phyloP scores from a whole-genome alignment of 2,888 invertebrate genomes.

The Homarus gammarus region DNA sequence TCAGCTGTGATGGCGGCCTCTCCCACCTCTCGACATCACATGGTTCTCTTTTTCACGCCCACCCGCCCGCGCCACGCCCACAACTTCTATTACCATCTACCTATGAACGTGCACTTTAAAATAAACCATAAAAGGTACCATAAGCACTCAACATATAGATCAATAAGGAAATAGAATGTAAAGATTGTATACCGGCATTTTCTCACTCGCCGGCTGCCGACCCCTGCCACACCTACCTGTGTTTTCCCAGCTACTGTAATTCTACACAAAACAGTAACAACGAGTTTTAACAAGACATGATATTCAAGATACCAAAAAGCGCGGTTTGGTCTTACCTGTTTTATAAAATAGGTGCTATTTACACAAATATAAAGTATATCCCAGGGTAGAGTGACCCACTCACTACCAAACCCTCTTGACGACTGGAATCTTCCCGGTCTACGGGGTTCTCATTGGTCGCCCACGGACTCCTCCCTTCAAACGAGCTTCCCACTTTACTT shows the following conservation, averaged over 20 bases:
- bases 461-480: slow-evolving; percentile 58
- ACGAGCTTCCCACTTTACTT: slow-evolving; percentile 21
- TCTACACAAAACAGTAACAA: not conserved
- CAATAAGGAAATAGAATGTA: too few relatives aligned
- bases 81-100: not conserved
- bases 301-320: not conserved
- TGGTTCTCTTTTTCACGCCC: not conserved
- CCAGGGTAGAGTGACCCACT: slow-evolving; percentile 64
- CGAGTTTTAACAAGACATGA: too few relatives aligned
- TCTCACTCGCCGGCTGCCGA: slow-evolving; percentile 30
- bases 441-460: slow-evolving; percentile 62
- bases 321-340: slow-evolving; percentile 49
- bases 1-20: slow-evolving; percentile 4
- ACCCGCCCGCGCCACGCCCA: not conserved
- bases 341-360: slow-evolving; percentile 73
- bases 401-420: slow-evolving; percentile 69
- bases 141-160: too few relatives aligned
- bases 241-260: not conserved
- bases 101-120: not conserved
- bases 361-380: slow-evolving; percentile 66
- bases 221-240: slow-evolving; percentile 52
- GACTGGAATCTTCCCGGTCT: slow-evolving; percentile 57
- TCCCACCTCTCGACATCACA: not conserved
- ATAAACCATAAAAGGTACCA: too few relatives aligned
- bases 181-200: not conserved